Evolutionary conservation across 2,797 vertebrate genomes (phyloP).

Genomic region (Cuculus canorus): DNA sequence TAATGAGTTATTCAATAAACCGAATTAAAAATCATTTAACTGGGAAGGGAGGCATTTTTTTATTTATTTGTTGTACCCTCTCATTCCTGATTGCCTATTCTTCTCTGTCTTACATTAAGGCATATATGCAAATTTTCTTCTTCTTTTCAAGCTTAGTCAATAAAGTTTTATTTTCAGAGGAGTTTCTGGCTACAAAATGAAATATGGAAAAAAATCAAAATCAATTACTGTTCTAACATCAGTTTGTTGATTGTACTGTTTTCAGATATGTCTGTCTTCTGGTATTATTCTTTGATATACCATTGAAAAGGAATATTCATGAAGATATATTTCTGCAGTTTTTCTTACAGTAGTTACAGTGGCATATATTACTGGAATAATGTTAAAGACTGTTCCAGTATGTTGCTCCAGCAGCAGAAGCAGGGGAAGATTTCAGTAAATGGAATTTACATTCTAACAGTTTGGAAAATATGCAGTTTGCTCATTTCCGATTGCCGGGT

Average conservation of each 20-base stretch:
- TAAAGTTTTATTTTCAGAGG: neutral
- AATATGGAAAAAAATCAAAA: neutral
- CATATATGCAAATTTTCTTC: neutral
- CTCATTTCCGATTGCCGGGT: neutral
- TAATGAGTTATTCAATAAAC: neutral
- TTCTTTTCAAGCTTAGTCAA: neutral
- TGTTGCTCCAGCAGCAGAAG: neutral
- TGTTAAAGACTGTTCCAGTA: neutral
- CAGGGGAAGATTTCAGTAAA: neutral
- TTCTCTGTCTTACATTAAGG: neutral
- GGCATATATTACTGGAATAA: neutral
- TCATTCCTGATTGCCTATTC: neutral
- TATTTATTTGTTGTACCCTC: neutral
- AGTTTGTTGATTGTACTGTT: neutral
- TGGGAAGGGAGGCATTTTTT: neutral
- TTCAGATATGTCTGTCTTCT: neutral
- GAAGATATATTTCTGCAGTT: conserved; percentile 7
- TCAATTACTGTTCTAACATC: neutral
- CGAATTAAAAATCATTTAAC: neutral
- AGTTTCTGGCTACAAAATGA: neutral
- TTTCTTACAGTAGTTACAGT: neutral
- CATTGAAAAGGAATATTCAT: neutral
- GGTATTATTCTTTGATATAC: neutral
- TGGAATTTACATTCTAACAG: neutral
- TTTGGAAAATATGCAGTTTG: neutral